A percentile compares a stretch with the other conserved stretches of the same genome.
Conservation (phyloP, 2,888 invertebrate species). For the Sinotaia quadrata region DNA sequence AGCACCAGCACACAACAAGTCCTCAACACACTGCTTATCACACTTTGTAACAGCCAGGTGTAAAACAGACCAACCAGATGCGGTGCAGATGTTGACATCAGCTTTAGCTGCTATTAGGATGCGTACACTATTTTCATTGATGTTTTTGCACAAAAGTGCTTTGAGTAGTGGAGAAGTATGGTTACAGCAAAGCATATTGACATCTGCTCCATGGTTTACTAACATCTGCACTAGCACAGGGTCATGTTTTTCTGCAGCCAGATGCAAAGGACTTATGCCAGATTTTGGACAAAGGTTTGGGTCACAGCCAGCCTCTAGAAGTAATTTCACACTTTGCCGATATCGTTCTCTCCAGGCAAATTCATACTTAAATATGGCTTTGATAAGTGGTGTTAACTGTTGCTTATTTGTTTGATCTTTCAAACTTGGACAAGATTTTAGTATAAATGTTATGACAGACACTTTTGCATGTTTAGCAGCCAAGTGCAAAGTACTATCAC, state of each 20-base stretch:
- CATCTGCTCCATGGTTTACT: slow-evolving; percentile 53
- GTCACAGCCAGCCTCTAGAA: slow-evolving; percentile 53
- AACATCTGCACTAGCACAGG: slow-evolving; percentile 48
- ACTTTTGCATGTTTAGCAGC: slow-evolving; percentile 56
- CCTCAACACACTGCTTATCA: slow-evolving; percentile 52
- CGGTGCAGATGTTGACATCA: slow-evolving; percentile 51
- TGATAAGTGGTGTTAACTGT: slow-evolving; percentile 58
- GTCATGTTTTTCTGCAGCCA: slow-evolving; percentile 60
- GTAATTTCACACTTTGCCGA: slow-evolving; percentile 45
- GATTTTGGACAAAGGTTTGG: slow-evolving; percentile 54
- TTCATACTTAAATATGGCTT: slow-evolving; percentile 52
- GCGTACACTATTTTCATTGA: slow-evolving; percentile 50
- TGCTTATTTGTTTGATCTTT: slow-evolving; percentile 53
- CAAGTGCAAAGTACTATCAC: slow-evolving; percentile 56
- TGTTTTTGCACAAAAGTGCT: slow-evolving; percentile 45
- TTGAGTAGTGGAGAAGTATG: slow-evolving; percentile 51
- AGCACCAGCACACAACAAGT: slow-evolving; percentile 55
- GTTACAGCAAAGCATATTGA: slow-evolving; percentile 50
- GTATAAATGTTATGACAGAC: slow-evolving; percentile 47
- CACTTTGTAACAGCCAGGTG: slow-evolving; percentile 61
- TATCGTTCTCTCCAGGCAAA: slow-evolving; percentile 49
- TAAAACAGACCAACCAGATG: slow-evolving; percentile 51
- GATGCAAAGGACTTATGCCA: slow-evolving; percentile 59
- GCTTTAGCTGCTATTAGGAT: slow-evolving; percentile 57
- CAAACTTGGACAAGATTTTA: slow-evolving; percentile 41